These are phyloP conservation scores for Trichomycterus rosablanca DNA, from an alignment of 2,113 vertebrate species.

Conservation along the genomic window DNA sequence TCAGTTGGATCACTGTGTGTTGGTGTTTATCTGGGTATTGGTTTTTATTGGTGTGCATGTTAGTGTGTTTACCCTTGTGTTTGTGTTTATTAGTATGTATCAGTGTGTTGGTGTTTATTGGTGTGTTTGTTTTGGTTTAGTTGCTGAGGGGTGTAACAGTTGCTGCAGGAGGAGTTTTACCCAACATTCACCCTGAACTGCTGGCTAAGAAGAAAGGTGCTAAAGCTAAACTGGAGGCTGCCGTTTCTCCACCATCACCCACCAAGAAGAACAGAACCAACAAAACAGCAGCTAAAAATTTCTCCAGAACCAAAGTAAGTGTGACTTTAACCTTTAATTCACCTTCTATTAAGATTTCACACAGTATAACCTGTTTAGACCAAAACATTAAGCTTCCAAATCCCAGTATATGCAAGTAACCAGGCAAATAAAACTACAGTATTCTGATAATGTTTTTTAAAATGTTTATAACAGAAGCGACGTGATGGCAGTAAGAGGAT, in stretches of 20 bases:
- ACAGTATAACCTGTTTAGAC: too few species aligned
- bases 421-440: too few species aligned
- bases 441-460: too few species aligned
- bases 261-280: conserved; percentile 85
- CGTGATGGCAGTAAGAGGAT: conserved; percentile 90
- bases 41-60: too few species aligned
- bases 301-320: conserved; percentile 77
- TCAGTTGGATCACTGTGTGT: background rate
- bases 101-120: background rate
- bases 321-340: background rate
- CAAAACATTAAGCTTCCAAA: too few species aligned
- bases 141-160: conserved; percentile 96
- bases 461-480: conserved; percentile 78
- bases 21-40: background rate
- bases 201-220: conserved; percentile 91
- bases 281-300: conserved; percentile 80
- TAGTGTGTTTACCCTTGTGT: conserved; percentile 37
- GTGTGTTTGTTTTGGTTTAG: conserved; percentile 54
- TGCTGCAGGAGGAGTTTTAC: conserved; percentile 92
- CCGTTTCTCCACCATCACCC: conserved; percentile 83
- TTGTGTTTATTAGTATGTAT: background rate
- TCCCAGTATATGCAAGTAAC: too few species aligned
- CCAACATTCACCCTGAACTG: conserved; percentile 95
- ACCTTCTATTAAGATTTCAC: too few species aligned
- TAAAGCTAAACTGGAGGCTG: conserved; percentile 92